These are phyloP conservation scores for Nerophis ophidion DNA, from an alignment of 2,113 vertebrate species.

Conservation along the genomic window DNA sequence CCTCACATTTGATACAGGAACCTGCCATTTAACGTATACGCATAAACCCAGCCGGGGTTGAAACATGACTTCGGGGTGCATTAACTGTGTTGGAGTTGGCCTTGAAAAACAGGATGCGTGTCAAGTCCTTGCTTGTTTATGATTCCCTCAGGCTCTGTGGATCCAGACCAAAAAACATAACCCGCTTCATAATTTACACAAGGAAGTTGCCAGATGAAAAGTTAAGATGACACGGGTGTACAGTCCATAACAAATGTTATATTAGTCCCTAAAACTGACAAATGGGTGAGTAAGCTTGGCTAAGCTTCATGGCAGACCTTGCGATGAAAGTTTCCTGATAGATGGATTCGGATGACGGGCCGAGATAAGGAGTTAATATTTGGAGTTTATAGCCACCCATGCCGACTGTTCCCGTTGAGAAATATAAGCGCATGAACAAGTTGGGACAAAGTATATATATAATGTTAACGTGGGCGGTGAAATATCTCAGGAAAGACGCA, in stretches of 20 bases:
- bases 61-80: neutral
- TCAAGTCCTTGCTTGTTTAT: constrained; percentile 5
- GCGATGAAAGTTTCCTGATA: neutral
- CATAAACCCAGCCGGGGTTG: constrained; percentile 1
- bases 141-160: constrained; percentile 1
- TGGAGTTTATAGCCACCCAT: neutral
- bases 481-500: no score
- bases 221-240: constrained; percentile 1
- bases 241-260: constrained; percentile 8
- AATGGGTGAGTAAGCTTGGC: constrained; percentile 7
- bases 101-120: constrained; percentile 7
- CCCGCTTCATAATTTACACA: constrained; percentile 4
- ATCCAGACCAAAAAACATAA: neutral
- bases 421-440: neutral
- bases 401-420: neutral
- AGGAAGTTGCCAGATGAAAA: constrained; percentile 9
- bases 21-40: no score
- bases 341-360: neutral
- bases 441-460: neutral
- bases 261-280: constrained; percentile 5
- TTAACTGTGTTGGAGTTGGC: constrained; percentile 4
- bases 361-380: neutral
- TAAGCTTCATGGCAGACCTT: neutral
- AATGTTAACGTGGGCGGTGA: neutral
- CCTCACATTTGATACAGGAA: no score